Conservation (phyloP, 1,140 invertebrate species). For the Drosophila paulistorum region DNA sequence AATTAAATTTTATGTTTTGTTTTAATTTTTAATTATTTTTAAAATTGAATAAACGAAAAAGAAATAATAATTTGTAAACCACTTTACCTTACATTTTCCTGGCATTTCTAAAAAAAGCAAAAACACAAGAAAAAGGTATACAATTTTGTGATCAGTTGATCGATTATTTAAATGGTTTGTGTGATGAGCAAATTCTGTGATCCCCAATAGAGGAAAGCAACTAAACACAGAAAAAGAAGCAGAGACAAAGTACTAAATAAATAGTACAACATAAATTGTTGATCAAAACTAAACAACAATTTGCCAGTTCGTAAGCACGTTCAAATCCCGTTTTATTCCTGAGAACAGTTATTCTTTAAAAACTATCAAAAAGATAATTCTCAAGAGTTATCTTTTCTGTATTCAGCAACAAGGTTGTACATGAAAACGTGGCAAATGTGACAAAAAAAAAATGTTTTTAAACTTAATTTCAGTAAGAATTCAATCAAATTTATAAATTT, state of each 20-base stretch:
- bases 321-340: too few species aligned
- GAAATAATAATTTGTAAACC: conserved; percentile 25
- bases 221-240: conserved; percentile 14
- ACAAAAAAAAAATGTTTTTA: too few species aligned
- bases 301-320: too few species aligned
- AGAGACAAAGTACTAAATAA: background rate
- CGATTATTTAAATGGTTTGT: conserved; percentile 64
- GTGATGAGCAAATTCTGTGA: conserved; percentile 79
- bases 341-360: too few species aligned
- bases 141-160: conserved; percentile 50
- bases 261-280: background rate
- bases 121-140: conserved; percentile 63
- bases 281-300: too few species aligned
- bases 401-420: too few species aligned
- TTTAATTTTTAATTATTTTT: conserved; percentile 69
- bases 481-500: too few species aligned
- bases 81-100: conserved; percentile 14
- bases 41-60: conserved; percentile 55
- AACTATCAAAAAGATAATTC: too few species aligned
- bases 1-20: conserved; percentile 60
- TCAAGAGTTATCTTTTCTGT: too few species aligned
- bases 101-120: background rate
- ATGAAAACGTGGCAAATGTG: too few species aligned
- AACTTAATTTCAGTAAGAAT: too few species aligned
- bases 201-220: conserved; percentile 48